A percentile compares a stretch with the other conserved stretches of the same genome.
These are phyloP conservation scores for Zeugodacus cucurbitae DNA, from an alignment of 1,140 invertebrate species.

Conservation along the genomic window DNA sequence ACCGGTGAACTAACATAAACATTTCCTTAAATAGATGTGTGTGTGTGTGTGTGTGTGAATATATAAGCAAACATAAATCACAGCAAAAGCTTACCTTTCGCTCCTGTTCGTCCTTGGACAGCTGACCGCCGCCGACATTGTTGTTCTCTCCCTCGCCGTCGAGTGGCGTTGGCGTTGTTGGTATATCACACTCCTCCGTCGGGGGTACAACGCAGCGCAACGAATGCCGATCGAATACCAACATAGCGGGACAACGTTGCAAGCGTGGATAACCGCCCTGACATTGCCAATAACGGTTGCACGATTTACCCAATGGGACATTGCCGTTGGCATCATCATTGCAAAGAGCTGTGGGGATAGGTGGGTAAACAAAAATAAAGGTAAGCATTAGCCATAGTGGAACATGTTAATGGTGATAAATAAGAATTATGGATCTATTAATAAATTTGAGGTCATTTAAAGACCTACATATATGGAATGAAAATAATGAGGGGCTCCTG, in stretches of 20 bases:
- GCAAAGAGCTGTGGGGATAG: slow-evolving; percentile 77
- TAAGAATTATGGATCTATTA: too few species aligned
- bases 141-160: slow-evolving; percentile 65
- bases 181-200: slow-evolving; percentile 87
- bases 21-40: too few species aligned
- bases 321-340: slow-evolving; percentile 80
- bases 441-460: too few species aligned
- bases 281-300: slow-evolving; percentile 93
- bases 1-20: not conserved
- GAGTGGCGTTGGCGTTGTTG: slow-evolving; percentile 76
- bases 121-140: slow-evolving; percentile 43
- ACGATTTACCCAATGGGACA: slow-evolving; percentile 84
- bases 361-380: not conserved
- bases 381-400: not conserved
- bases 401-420: not conserved
- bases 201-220: slow-evolving; percentile 88
- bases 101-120: slow-evolving; percentile 46
- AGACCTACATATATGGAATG: too few species aligned
- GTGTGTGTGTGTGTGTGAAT: not conserved
- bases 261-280: slow-evolving; percentile 91
- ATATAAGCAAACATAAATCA: not conserved
- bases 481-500: too few species aligned
- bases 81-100: slow-evolving; percentile 46
- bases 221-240: slow-evolving; percentile 87
- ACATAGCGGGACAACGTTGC: slow-evolving; percentile 88